Evolutionary conservation across 2,888 invertebrate genomes (phyloP).

Genomic region (Drosophila ezoana): DNA sequence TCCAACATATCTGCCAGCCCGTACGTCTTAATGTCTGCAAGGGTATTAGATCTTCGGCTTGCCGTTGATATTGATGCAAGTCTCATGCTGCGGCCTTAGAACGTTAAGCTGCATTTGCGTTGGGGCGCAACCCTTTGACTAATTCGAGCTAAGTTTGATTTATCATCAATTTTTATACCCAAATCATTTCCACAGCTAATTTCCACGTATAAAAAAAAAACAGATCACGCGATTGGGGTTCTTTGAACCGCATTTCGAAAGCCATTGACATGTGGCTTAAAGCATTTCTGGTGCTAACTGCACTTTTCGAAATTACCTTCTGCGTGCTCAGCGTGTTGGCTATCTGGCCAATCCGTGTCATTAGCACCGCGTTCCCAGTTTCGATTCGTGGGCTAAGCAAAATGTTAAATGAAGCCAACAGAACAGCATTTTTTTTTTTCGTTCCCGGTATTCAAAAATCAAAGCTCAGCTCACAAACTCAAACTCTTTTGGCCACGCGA

Average conservation of each 20-base stretch:
- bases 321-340: slow-evolving; percentile 49
- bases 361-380: slow-evolving; percentile 27
- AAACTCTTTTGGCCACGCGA: slow-evolving; percentile 42
- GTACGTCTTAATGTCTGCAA: too few relatives aligned
- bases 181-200: slow-evolving; percentile 19
- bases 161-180: slow-evolving; percentile 29
- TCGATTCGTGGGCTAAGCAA: slow-evolving; percentile 13
- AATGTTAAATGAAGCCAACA: slow-evolving; percentile 4
- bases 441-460: slow-evolving; percentile 6
- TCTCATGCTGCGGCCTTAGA: slow-evolving; percentile 12
- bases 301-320: slow-evolving; percentile 40
- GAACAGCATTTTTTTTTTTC: slow-evolving; percentile 17
- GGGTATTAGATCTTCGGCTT: not conserved
- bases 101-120: slow-evolving; percentile 16
- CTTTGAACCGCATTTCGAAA: slow-evolving; percentile 53
- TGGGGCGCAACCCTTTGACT: slow-evolving; percentile 14
- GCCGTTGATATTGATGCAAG: slow-evolving; percentile 2
- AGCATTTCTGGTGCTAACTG: slow-evolving; percentile 25
- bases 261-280: slow-evolving; percentile 59
- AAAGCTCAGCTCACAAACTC: not conserved
- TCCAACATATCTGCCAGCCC: too few relatives aligned
- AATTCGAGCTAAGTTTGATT: slow-evolving; percentile 47
- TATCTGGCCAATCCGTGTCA: slow-evolving; percentile 36
- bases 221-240: slow-evolving; percentile 63
- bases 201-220: slow-evolving; percentile 23